A percentile compares a stretch with the other conserved stretches of the same genome.
These are phyloP conservation scores for Trinectes maculatus DNA, from an alignment of 2,113 vertebrate genomes.

Conservation along the genomic window DNA sequence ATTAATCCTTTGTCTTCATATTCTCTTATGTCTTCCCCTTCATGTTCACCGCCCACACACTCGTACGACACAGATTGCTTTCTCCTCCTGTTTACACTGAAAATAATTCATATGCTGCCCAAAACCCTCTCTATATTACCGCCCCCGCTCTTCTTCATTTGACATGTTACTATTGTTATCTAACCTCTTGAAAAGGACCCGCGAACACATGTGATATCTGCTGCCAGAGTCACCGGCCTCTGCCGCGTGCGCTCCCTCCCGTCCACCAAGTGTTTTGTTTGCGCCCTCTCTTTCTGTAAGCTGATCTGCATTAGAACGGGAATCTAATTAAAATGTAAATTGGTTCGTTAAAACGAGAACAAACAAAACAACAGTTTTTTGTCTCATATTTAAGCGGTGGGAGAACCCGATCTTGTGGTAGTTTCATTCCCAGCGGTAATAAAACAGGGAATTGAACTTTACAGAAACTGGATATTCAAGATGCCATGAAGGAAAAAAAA, in stretches of 20 bases:
- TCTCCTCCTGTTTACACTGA: constrained; percentile 41
- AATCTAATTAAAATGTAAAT: constrained; percentile 63
- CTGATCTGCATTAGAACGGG: constrained; percentile 37
- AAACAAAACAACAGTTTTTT: constrained; percentile 5
- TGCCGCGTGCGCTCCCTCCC: neutral
- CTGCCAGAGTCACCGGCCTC: constrained; percentile 19
- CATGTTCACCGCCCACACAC: constrained; percentile 40
- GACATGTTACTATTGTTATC: constrained; percentile 18
- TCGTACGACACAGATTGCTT: constrained; percentile 27
- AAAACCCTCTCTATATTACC: constrained; percentile 19
- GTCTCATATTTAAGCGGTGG: constrained; percentile 17
- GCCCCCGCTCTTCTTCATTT: neutral
- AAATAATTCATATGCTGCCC: constrained; percentile 16
- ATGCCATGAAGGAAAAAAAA: constrained; percentile 17
- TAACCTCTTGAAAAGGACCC: constrained; percentile 19
- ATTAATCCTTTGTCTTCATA: too few species aligned
- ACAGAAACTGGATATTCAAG: constrained; percentile 9
- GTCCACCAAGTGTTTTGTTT: constrained; percentile 43
- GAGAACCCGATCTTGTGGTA: constrained; percentile 15
- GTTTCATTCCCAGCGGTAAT: constrained; percentile 16
- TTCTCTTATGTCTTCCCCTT: too few species aligned
- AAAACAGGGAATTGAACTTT: neutral
- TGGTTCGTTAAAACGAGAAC: constrained; percentile 41
- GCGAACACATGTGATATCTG: constrained; percentile 1
- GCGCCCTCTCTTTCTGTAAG: constrained; percentile 15